Evolutionary conservation across 2,888 invertebrate genomes (phyloP).

Genomic region (Pammene fasciana): DNA sequence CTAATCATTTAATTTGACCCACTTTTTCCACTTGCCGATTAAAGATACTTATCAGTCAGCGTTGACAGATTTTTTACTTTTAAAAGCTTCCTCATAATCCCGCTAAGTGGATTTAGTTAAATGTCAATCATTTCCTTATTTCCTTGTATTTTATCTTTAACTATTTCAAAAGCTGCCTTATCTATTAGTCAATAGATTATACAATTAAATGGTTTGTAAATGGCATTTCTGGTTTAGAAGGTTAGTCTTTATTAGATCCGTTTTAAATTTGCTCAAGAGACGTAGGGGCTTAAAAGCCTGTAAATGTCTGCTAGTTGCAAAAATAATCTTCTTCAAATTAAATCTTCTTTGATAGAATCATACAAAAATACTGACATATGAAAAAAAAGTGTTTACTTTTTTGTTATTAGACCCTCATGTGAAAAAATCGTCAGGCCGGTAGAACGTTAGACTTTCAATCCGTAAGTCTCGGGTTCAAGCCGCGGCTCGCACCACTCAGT

Average conservation of each 20-base stretch:
- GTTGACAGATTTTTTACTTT: slow-evolving; percentile 30
- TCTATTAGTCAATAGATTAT: not conserved
- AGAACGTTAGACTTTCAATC: too few species aligned
- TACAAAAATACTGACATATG: too few species aligned
- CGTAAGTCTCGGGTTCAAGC: too few species aligned
- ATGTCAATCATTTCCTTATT: slow-evolving; percentile 16
- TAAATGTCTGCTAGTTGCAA: too few species aligned
- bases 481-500: too few species aligned
- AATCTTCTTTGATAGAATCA: too few species aligned
- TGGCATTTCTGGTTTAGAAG: not conserved
- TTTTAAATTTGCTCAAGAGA: not conserved
- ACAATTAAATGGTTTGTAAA: not conserved
- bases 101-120: slow-evolving; percentile 18
- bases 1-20: not conserved
- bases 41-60: slow-evolving; percentile 17
- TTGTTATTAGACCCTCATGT: too few species aligned
- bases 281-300: not conserved
- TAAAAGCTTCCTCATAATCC: slow-evolving; percentile 28
- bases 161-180: not conserved
- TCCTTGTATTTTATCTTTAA: not conserved
- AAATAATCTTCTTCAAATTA: too few species aligned
- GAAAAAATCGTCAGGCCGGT: too few species aligned
- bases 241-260: not conserved
- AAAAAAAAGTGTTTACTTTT: too few species aligned
- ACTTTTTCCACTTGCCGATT: not conserved